phyloP scores from a whole-genome alignment of 1,140 invertebrate genomes.

The Eupristina koningsbergeri region DNA sequence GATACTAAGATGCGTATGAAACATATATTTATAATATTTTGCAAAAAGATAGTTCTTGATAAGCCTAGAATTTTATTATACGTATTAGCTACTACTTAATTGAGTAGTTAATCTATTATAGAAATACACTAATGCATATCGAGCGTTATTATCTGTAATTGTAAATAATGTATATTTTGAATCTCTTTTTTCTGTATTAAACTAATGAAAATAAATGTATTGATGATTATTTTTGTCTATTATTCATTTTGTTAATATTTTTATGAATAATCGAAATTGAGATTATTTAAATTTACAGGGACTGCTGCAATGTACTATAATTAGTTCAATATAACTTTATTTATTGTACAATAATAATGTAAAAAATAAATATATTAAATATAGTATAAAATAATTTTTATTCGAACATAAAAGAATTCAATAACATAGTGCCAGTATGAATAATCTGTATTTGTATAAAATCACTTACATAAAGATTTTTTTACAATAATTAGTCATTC shows the following conservation, averaged over 20 bases:
- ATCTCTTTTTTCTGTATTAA: slow-evolving; percentile 48
- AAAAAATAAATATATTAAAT: no score
- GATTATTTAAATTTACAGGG: no score
- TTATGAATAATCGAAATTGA: no score
- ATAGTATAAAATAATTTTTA: no score
- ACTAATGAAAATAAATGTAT: slow-evolving; percentile 51
- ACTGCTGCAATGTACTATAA: no score
- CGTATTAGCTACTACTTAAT: slow-evolving; percentile 47
- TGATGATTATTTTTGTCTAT: neutral
- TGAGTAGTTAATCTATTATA: slow-evolving; percentile 37
- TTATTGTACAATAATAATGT: no score
- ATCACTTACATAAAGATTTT: no score
- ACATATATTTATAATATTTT: slow-evolving; percentile 59
- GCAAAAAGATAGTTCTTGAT: slow-evolving; percentile 47
- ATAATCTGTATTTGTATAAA: no score
- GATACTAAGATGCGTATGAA: slow-evolving; percentile 55
- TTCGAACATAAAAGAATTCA: no score
- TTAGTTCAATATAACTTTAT: no score
- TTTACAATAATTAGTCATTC: no score
- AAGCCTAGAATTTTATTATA: slow-evolving; percentile 43
- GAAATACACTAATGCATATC: slow-evolving; percentile 44
- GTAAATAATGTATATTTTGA: slow-evolving; percentile 64
- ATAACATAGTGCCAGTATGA: no score
- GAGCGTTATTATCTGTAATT: slow-evolving; percentile 46
- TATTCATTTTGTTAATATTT: neutral